These are phyloP conservation scores for Aphis gossypii DNA, from an alignment of 1,140 invertebrate species.

Conservation along the genomic window DNA sequence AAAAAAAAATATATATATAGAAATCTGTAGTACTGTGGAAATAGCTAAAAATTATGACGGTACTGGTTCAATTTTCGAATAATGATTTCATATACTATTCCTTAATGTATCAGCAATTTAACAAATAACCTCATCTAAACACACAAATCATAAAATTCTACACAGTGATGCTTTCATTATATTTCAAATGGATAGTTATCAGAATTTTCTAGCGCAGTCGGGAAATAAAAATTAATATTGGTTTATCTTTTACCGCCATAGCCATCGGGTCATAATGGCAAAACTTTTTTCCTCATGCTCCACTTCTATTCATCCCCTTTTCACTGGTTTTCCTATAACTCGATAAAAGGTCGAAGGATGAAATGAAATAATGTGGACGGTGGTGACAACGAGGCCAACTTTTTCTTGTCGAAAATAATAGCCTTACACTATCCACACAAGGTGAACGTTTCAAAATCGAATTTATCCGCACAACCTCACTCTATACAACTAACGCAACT, in stretches of 20 bases:
- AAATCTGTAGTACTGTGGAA: background rate
- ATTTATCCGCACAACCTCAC: background rate
- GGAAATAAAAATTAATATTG: slow-evolving; percentile 32
- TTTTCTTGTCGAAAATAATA: background rate
- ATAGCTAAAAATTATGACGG: background rate
- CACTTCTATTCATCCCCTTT: background rate
- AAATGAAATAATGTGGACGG: background rate
- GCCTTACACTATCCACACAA: background rate
- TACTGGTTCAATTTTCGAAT: background rate
- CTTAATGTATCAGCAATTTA: background rate
- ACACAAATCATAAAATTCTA: background rate
- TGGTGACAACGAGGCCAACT: background rate
- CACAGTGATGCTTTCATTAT: background rate
- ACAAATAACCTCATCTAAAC: background rate
- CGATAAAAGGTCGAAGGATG: background rate
- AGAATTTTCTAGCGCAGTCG: background rate
- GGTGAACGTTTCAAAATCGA: slow-evolving; percentile 17
- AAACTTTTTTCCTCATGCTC: slow-evolving; percentile 23
- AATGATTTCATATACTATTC: background rate
- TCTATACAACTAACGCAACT: background rate
- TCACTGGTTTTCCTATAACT: background rate
- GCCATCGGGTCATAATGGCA: background rate
- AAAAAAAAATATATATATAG: background rate
- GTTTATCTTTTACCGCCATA: slow-evolving; percentile 3
- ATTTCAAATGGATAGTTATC: background rate